These are phyloP conservation scores for Chironomus striatipennis DNA, from an alignment of 1,140 invertebrate species.

Conservation along the genomic window DNA sequence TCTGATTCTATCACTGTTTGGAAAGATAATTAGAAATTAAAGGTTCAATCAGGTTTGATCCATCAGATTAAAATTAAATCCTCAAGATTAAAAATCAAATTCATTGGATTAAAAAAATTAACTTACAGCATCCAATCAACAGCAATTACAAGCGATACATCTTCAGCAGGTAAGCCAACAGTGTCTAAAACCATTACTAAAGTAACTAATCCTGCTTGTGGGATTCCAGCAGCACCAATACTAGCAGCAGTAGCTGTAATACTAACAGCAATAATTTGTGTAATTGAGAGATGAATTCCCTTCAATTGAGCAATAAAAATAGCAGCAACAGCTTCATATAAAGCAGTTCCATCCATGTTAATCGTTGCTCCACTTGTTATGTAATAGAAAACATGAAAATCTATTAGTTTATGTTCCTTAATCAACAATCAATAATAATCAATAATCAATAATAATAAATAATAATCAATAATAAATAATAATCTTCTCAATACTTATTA, in stretches of 20 bases:
- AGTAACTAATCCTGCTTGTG: conserved; percentile 72
- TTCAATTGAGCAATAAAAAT: conserved; percentile 91
- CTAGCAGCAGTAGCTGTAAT: conserved; percentile 78
- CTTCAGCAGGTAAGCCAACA: conserved; percentile 69
- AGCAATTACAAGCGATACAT: conserved; percentile 71
- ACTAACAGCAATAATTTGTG: conserved; percentile 65
- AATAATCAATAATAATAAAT: no score
- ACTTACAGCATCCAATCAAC: conserved; percentile 85
- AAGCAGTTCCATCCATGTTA: conserved; percentile 90
- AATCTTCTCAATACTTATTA: no score
- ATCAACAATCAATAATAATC: no score
- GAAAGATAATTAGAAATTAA: background rate
- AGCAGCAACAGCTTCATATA: conserved; percentile 92
- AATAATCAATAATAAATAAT: no score
- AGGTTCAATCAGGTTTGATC: no score
- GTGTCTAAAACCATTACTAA: conserved; percentile 82
- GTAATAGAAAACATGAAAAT: no score
- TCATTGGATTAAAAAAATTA: no score
- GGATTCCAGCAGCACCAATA: conserved; percentile 84
- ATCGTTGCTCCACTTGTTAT: conserved; percentile 77
- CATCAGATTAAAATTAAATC: no score
- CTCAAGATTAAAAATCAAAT: no score
- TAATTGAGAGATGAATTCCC: conserved; percentile 57
- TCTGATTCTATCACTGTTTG: conserved; percentile 69
- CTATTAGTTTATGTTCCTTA: no score